Base-by-base conservation (phyloP, 1,140 invertebrate genomes). In the Apis laboriosa region DNA sequence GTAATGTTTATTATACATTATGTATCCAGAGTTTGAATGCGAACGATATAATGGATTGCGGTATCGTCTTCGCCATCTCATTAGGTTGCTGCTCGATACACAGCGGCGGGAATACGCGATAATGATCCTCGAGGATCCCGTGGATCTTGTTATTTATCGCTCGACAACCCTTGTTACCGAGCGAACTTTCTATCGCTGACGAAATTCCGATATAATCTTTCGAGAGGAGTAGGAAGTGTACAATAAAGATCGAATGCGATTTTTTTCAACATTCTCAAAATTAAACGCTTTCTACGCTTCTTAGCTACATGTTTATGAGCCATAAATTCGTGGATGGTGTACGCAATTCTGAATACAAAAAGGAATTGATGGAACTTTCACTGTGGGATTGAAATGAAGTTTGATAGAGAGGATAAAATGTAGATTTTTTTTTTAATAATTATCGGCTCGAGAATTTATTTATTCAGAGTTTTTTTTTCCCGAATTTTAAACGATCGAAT, bases 1-100 rank as follows among this genome's bases (percentile, higher is more conserved):
- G 24, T 43, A 53, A 73, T 80, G 21, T 80, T 73, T 73, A 43
- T 43, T 43, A 73, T 80, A 73, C 77, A 73, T 73, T 73, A 80
- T 55, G 70, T 43, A 73, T 64, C 58, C 19, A 28, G 49, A 34
- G 19, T 19, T 43, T 64, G 77, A 80, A 73, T 63, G 43, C 49
- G 28, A 73, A 72, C 70, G 60, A 73, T 73, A 63, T 79, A 80
- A 80, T 63, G 58, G 58, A 80, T 74, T n/a, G 70, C 60, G 7
- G 60, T 73, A 80, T 80, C 77, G 49, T 74, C 34, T 64, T 74
- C 70, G 17, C 34, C 58, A 51, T 64, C 51, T 80, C 71, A 74
- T 80, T 80, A 80, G 71, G 58, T 63, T 72, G 68, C 58, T 73
- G 9, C 68, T 61, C 68, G 56, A 61, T 60, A 24, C 67, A 63